A percentile compares a stretch with the other conserved stretches of the same genome.
phyloP scores from a whole-genome alignment of 2,888 invertebrate species.

The Argyresthia goedartella region DNA sequence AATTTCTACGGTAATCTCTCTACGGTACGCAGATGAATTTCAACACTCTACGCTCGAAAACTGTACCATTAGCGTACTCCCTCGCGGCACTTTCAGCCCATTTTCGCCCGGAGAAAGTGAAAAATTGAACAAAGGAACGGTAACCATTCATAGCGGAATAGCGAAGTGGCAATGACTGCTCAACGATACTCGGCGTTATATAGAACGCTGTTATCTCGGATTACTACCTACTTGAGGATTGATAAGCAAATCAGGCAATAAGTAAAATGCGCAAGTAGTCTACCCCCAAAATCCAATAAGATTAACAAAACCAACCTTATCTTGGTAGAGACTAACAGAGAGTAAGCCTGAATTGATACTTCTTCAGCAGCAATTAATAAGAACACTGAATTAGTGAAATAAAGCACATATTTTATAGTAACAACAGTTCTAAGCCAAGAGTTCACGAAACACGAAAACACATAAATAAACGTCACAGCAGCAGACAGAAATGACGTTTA shows the following conservation, averaged over 20 bases:
- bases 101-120: slow-evolving; percentile 23
- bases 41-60: slow-evolving; percentile 33
- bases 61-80: slow-evolving; percentile 16
- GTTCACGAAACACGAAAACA: not conserved
- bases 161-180: slow-evolving; percentile 43
- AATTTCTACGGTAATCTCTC: slow-evolving; percentile 3
- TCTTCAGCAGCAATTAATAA: not conserved
- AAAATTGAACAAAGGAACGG: slow-evolving; percentile 20
- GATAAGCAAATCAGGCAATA: slow-evolving; percentile 36
- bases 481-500: not conserved
- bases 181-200: slow-evolving; percentile 51
- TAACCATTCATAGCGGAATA: slow-evolving; percentile 38
- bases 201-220: slow-evolving; percentile 52
- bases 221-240: slow-evolving; percentile 38
- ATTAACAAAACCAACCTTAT: too few relatives aligned
- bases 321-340: not conserved
- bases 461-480: not conserved
- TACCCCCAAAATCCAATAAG: too few relatives aligned
- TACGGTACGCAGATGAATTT: slow-evolving; percentile 13
- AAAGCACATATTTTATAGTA: not conserved
- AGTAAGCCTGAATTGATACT: not conserved
- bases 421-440: not conserved
- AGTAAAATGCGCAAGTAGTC: slow-evolving; percentile 6
- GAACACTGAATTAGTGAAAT: too few relatives aligned
- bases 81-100: slow-evolving; percentile 44